Base-by-base conservation (phyloP, 2,113 vertebrate genomes). In the Corythoichthys haematopterus region DNA sequence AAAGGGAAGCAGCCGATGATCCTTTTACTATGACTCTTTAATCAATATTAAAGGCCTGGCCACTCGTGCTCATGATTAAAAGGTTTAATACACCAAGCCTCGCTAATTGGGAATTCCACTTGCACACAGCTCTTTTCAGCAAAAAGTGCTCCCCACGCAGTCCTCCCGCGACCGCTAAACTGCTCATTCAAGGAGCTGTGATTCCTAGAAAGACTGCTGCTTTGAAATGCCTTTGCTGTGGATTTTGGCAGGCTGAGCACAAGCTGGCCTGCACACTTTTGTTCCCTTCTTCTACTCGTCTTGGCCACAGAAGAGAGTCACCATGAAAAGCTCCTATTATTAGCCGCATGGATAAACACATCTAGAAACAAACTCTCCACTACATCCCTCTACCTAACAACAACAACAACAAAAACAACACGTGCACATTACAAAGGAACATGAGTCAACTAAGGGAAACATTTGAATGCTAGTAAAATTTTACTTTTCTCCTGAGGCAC, bases 161-260 rank as follows among this genome's bases (percentile, higher is more conserved):
- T 36, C 47, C 56, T 61, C 74, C 62, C 69, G 61, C 77, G 56
- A 11, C 6, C 2, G 16, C 38, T 20, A 60, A 48, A 47, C 66
- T 50, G 56, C 37, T 63, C 60, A 64, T 89, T 87, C 79, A 76
- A 65, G 47, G 78, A 81, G 50, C 70, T 65, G 69, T 20, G 51
- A 70, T 90, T 89, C 88, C 84, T 90, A 90, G 88, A 90, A 88
- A 83, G 85, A 84, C 64, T 38, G 36, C 43, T 67, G 12, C 46
- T 69, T 76, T 68, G 68, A 66, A 63, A 74, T 20, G 63, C 36
- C 50, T 37, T 62, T 1, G 9, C 64, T 84, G 81, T 80, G 67
- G 6, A 65, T 80, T 83, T 85, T 90, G 87, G 84, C 83, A 84
- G 52, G 1, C 1, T 0, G 13, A 58, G 57, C 68, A 69, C 45